Evolutionary conservation across 2,888 invertebrate species (phyloP).

Genomic region (Agrilus mali): DNA sequence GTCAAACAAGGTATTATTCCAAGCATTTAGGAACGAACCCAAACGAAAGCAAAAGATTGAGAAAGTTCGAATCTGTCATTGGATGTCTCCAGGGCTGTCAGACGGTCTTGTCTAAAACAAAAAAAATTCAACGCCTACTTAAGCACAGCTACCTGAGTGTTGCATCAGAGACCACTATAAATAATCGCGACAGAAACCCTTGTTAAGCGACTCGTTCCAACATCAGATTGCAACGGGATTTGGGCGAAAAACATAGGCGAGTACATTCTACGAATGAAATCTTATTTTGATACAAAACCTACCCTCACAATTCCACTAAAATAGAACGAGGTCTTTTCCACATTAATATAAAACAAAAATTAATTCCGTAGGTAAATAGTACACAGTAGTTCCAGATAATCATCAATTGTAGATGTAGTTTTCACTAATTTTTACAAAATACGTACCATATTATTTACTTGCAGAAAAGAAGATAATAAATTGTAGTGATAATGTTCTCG

Average conservation of each 20-base stretch:
- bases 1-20: conserved; percentile 26
- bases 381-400: too few relatives aligned
- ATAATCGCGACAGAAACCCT: conserved; percentile 35
- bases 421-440: too few relatives aligned
- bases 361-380: too few relatives aligned
- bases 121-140: conserved; percentile 34
- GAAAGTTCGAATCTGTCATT: conserved; percentile 28
- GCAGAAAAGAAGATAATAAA: too few relatives aligned
- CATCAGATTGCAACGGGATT: conserved; percentile 28
- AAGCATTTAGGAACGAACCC: conserved; percentile 23
- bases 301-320: conserved; percentile 27
- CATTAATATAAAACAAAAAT: too few relatives aligned
- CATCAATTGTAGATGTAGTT: too few relatives aligned
- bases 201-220: conserved; percentile 30
- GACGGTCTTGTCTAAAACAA: conserved; percentile 28
- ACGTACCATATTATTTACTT: too few relatives aligned
- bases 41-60: conserved; percentile 12
- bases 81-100: conserved; percentile 27
- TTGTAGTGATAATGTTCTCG: too few relatives aligned
- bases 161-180: conserved; percentile 33
- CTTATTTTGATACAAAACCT: conserved; percentile 21
- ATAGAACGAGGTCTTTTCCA: conserved; percentile 3
- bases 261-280: conserved; percentile 11
- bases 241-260: conserved; percentile 8
- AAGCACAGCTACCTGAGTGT: conserved; percentile 34